phyloP scores from a whole-genome alignment of 2,797 vertebrate species.

The Onychomys arenicola region DNA sequence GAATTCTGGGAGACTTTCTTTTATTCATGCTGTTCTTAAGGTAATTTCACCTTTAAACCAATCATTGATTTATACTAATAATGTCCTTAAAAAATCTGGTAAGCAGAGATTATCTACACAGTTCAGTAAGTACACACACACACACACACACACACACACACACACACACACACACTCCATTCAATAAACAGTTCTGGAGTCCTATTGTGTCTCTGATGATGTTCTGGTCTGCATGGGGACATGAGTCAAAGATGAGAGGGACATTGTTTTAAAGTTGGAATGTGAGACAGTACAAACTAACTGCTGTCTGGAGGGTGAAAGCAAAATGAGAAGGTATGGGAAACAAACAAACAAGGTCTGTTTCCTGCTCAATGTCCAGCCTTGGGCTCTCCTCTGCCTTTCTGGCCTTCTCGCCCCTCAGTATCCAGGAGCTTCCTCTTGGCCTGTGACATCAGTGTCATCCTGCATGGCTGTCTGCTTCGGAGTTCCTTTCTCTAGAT shows the following conservation, averaged over 20 bases:
- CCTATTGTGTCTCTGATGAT: not conserved
- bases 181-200: slow-evolving; percentile 38
- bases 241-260: slow-evolving; percentile 13
- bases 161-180: no score
- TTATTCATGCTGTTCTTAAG: not conserved
- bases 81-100: not conserved
- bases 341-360: not conserved
- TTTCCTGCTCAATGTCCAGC: not conserved
- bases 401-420: not conserved
- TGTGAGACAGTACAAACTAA: not conserved
- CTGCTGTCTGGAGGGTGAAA: not conserved
- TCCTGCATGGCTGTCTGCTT: not conserved
- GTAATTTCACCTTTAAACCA: not conserved
- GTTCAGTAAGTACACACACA: no score
- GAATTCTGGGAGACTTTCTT: not conserved
- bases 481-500: slow-evolving; percentile 42
- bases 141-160: no score
- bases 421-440: not conserved
- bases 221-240: not conserved
- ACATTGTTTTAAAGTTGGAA: not conserved
- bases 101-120: not conserved
- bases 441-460: not conserved
- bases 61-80: not conserved
- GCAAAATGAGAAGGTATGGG: not conserved
- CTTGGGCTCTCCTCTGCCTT: not conserved